Percentiles rank a stretch among this genome's conserved stretches.
Evolutionary conservation across 2,113 vertebrate species (phyloP).

Genomic region (Lathamus discolor): DNA sequence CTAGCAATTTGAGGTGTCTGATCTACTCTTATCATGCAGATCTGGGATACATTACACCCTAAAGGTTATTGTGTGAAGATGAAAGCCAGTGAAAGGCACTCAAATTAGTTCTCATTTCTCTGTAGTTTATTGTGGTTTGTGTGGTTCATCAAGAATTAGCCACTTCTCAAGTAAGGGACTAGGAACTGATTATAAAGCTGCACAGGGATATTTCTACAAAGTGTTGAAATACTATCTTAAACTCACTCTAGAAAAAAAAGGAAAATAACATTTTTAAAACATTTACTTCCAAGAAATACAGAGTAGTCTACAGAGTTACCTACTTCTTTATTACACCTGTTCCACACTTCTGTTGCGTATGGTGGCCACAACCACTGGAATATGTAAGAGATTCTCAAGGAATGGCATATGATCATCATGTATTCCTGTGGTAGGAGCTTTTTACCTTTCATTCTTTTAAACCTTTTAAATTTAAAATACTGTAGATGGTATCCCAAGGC

Average conservation of each 20-base stretch:
- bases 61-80: not conserved
- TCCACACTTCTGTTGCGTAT: not conserved
- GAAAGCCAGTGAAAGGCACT: not conserved
- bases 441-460: not conserved
- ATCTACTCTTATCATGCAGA: not conserved
- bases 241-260: not conserved
- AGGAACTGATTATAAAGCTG: not conserved
- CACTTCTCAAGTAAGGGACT: not conserved
- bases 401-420: not conserved
- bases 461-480: not conserved
- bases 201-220: not conserved
- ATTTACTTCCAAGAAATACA: not conserved
- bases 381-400: not conserved
- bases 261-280: not conserved
- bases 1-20: not conserved
- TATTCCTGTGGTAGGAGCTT: not conserved
- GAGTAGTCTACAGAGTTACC: not conserved
- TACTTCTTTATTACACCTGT: not conserved
- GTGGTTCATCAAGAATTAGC: not conserved
- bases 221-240: not conserved
- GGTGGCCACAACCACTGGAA: not conserved
- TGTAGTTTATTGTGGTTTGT: not conserved
- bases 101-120: not conserved
- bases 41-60: not conserved
- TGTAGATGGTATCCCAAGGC: not conserved